Conservation (phyloP, 2,888 invertebrate species). For the Andrena minutula region DNA sequence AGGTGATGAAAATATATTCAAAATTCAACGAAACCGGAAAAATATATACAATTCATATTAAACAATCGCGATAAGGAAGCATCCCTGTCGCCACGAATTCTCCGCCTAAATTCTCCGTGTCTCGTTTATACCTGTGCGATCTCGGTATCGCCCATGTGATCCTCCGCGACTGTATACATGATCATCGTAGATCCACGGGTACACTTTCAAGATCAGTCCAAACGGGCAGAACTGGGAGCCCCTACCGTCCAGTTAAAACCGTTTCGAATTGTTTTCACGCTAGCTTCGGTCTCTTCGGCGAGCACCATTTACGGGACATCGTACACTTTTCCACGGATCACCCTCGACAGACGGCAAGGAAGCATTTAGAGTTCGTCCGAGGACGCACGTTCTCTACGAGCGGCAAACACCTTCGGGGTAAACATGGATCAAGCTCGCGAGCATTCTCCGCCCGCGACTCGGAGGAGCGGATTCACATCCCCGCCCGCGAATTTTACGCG, state of each 20-base stretch:
- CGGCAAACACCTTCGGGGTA: constrained; percentile 40
- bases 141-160: constrained; percentile 87
- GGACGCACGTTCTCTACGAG: constrained; percentile 22
- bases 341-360: constrained; percentile 37
- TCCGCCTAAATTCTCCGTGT: no score
- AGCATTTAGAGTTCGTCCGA: constrained; percentile 64
- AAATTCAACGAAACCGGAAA: background rate
- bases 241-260: constrained; percentile 12
- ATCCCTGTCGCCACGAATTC: background rate
- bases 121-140: constrained; percentile 86
- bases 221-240: constrained; percentile 11
- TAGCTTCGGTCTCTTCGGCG: constrained; percentile 25
- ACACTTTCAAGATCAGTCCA: constrained; percentile 27
- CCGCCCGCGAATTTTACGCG: background rate
- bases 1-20: no score
- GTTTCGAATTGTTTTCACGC: constrained; percentile 27
- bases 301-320: constrained; percentile 75
- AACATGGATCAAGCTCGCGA: constrained; percentile 29
- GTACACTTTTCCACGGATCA: constrained; percentile 71
- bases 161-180: constrained; percentile 84
- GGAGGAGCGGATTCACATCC: constrained; percentile 7
- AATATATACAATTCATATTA: background rate
- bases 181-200: constrained; percentile 76
- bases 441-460: background rate
- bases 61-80: background rate